Conservation (phyloP, 2,113 vertebrate species). For the Centrocercus urophasianus region DNA sequence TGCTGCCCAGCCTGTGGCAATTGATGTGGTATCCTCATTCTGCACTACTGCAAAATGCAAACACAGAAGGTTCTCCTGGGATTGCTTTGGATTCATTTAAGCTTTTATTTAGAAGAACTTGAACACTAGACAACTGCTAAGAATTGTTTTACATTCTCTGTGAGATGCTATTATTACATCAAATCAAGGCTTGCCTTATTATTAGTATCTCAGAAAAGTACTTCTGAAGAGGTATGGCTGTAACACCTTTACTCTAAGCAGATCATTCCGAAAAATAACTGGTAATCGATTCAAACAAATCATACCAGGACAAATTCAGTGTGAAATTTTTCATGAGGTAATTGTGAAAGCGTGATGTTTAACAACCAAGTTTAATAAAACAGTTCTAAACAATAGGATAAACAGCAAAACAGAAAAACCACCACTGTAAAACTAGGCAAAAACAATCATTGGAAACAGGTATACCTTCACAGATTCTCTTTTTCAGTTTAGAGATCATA, state of each 20-base stretch:
- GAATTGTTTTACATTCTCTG: not conserved
- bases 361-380: not conserved
- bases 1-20: not conserved
- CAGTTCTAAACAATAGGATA: not conserved
- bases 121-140: not conserved
- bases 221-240: not conserved
- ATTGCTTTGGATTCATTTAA: not conserved
- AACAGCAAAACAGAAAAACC: not conserved
- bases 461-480: not conserved
- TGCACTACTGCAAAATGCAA: not conserved
- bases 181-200: not conserved
- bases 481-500: not conserved
- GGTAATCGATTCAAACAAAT: not conserved
- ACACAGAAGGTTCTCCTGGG: not conserved
- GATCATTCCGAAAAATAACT: conserved; percentile 13
- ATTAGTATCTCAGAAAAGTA: not conserved
- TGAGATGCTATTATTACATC: not conserved
- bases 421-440: not conserved
- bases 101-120: not conserved
- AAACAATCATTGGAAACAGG: not conserved
- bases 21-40: not conserved
- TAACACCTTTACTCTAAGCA: not conserved
- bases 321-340: not conserved
- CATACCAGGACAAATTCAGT: not conserved
- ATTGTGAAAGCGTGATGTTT: not conserved